phyloP scores from a whole-genome alignment of 1,140 invertebrate genomes.

The Cephus cinctus region DNA sequence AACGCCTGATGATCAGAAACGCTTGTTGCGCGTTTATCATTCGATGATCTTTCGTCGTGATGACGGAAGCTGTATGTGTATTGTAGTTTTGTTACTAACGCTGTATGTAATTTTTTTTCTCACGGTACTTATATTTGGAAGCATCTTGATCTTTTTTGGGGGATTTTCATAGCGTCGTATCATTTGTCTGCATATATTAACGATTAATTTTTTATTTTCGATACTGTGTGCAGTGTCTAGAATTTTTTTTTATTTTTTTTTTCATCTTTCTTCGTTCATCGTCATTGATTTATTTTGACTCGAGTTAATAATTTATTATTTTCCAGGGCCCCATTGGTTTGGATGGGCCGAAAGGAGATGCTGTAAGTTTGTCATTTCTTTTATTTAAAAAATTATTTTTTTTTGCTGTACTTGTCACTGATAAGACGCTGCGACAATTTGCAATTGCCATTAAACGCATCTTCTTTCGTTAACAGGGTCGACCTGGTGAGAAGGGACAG shows the following conservation, averaged over 20 bases:
- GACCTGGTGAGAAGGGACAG: slow-evolving; percentile 82
- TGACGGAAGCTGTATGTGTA: too few species aligned
- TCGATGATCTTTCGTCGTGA: too few species aligned
- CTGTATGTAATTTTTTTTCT: too few species aligned
- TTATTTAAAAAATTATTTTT: not conserved
- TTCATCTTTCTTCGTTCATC: slow-evolving; percentile 7
- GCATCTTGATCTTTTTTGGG: slow-evolving; percentile 23
- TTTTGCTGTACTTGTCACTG: not conserved
- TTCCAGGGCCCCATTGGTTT: slow-evolving; percentile 90
- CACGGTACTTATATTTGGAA: slow-evolving; percentile 39
- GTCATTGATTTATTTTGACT: slow-evolving; percentile 7
- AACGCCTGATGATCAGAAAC: too few species aligned
- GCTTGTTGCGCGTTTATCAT: not conserved
- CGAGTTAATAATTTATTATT: slow-evolving; percentile 39
- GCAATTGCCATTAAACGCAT: too few species aligned
- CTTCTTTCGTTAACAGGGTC: slow-evolving; percentile 65
- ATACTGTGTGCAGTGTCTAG: not conserved
- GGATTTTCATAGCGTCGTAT: slow-evolving; percentile 21
- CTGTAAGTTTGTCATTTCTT: slow-evolving; percentile 63
- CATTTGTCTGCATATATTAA: slow-evolving; percentile 6
- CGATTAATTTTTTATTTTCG: not conserved
- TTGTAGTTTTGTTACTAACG: too few species aligned
- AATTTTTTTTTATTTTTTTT: not conserved
- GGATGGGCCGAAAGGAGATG: slow-evolving; percentile 90
- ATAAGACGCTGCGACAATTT: too few species aligned